Base-by-base conservation (phyloP, 92 coral and sea anemone genomes). In the Montipora capitata region DNA sequence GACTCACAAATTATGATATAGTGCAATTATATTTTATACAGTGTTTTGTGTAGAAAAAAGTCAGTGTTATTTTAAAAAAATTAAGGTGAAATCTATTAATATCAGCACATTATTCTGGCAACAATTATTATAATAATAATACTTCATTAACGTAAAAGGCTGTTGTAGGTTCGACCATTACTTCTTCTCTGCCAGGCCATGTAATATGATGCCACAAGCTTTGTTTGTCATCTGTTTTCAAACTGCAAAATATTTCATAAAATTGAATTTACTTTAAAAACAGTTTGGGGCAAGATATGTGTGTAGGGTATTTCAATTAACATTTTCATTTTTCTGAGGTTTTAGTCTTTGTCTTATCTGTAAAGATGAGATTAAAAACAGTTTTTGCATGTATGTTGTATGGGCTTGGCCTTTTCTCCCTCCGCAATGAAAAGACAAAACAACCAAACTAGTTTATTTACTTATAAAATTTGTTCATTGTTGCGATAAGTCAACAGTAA, bases 131-230 rank as follows among this genome's bases (percentile, higher is more conserved):
- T 48, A 76, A 76, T 44, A 38, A 35, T 76, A 17, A 40, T 3
- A 41, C 78, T 6, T 40, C 35, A 44, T 40, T 44, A 58, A 79
- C 84, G 41, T 79, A 51, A 62, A 62, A 58, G 68, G 72, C 84
- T 79, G 72, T 79, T 79, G 71, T 79, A 56, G 54, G 84, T 65
- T 79, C 84, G 63, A 54, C 72, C 84, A 58, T 40, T 35, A 64
- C 84, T 79, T 17, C 72, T 7, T 79, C 70, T 65, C 65, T 81
- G 86, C 86, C 86, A 81, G 70, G 74, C 86, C 86, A 67, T 81
- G 84, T 79, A 41, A 79, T 79, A 59, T 54, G 74, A 59, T 59
- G 65, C 65, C 65, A 59, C 65, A 59, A 59, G 65, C n/a, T 73
- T 73, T 48, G 78, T 54, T 48, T 39, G 78, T 73, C 78, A 73